Percentiles rank a stretch among this genome's conserved stretches.
These are phyloP conservation scores for Porites lobata DNA, from an alignment of 92 coral and sea anemone species.

Conservation along the genomic window DNA sequence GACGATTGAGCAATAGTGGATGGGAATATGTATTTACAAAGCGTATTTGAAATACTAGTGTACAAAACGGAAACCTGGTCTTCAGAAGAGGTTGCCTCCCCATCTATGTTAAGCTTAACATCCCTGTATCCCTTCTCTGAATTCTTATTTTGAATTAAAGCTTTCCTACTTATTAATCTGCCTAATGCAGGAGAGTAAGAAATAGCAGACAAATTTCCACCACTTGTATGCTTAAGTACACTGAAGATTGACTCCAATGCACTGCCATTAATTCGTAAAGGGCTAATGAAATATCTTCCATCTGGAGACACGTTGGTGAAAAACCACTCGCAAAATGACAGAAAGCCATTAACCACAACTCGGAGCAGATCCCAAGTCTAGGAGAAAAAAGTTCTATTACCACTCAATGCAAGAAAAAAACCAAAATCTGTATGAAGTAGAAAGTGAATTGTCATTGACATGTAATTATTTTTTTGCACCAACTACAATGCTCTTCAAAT, in stretches of 20 bases:
- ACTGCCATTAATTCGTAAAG: conserved; percentile 60
- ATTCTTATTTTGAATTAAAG: too few relatives aligned
- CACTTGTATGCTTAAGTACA: conserved; percentile 44
- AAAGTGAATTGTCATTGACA: too few relatives aligned
- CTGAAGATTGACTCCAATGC: conserved; percentile 57
- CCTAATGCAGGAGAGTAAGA: conserved; percentile 54
- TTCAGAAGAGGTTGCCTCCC: neutral
- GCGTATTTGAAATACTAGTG: neutral
- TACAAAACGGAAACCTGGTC: neutral
- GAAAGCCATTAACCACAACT: neutral
- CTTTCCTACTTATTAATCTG: neutral
- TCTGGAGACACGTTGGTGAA: conserved; percentile 37
- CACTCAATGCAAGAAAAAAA: too few relatives aligned
- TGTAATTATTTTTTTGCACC: too few relatives aligned
- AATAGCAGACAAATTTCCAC: conserved; percentile 39
- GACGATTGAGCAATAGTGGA: neutral
- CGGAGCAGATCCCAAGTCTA: too few relatives aligned
- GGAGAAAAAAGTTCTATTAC: too few relatives aligned
- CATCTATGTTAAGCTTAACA: too few relatives aligned
- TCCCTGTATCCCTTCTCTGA: too few relatives aligned
- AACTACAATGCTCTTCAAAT: too few relatives aligned
- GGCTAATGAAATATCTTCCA: conserved; percentile 11
- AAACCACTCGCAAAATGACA: conserved; percentile 53
- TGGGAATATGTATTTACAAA: neutral
- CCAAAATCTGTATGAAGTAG: too few relatives aligned